phyloP scores from a whole-genome alignment of 1,140 invertebrate species.

The Drosophila neocordata region DNA sequence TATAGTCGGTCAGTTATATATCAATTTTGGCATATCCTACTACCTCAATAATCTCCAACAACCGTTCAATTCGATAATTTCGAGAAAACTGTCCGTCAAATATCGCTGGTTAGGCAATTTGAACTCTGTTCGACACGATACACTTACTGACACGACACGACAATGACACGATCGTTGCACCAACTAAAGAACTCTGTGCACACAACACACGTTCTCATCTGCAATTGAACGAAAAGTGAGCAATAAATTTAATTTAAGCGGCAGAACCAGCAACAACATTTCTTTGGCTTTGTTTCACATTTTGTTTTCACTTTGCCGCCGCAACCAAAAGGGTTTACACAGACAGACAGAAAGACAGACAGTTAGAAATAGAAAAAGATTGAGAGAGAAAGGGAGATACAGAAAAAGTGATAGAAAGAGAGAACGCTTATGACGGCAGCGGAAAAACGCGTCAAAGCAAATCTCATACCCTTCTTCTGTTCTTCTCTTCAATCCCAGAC shows the following conservation, averaged over 20 bases:
- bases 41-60: constrained; percentile 2
- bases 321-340: constrained; percentile 37
- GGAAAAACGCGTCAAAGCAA: constrained; percentile 47
- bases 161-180: constrained; percentile 7
- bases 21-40: background rate
- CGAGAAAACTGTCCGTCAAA: constrained; percentile 27
- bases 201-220: constrained; percentile 49
- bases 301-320: constrained; percentile 43
- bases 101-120: constrained; percentile 19
- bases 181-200: constrained; percentile 1
- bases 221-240: constrained; percentile 61
- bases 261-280: constrained; percentile 46
- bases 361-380: background rate
- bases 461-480: background rate
- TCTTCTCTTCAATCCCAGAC: background rate
- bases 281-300: constrained; percentile 76
- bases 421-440: constrained; percentile 39
- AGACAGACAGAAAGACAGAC: background rate
- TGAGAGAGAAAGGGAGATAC: background rate
- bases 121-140: constrained; percentile 17
- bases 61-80: constrained; percentile 30
- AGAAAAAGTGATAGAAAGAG: constrained; percentile 22
- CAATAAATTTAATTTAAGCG: constrained; percentile 67
- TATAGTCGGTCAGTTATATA: background rate
- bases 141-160: background rate